Evolutionary conservation across 2,113 vertebrate species (phyloP).

Genomic region (Aleadryas rufinucha): DNA sequence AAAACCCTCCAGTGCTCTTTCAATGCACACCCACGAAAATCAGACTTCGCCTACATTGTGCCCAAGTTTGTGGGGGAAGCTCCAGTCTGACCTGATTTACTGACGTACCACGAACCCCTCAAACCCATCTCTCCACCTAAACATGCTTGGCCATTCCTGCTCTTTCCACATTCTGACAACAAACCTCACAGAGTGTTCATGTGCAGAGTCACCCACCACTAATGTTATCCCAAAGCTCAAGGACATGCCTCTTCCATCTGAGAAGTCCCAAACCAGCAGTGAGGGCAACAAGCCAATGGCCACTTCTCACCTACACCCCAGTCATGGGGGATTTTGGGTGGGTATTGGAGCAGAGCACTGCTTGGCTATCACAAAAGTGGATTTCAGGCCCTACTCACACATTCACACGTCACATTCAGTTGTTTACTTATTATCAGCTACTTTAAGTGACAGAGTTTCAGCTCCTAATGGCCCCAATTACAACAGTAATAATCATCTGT

Average conservation of each 20-base stretch:
- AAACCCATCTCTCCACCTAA: neutral
- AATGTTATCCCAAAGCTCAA: neutral
- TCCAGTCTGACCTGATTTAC: neutral
- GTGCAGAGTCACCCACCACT: neutral
- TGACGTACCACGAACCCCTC: neutral
- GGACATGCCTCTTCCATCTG: neutral
- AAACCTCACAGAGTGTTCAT: rapidly evolving
- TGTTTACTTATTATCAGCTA: neutral
- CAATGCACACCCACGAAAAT: neutral
- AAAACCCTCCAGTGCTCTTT: neutral
- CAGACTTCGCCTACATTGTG: rapidly evolving
- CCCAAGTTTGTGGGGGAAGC: neutral
- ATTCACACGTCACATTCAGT: neutral
- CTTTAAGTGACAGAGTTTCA: neutral
- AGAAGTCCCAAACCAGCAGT: neutral
- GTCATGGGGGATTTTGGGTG: rapidly evolving
- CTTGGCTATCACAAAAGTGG: neutral
- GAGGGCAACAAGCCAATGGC: rapidly evolving
- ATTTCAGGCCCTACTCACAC: neutral
- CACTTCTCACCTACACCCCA: neutral
- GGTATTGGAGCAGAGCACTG: neutral
- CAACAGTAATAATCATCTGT: neutral
- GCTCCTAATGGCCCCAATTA: conserved; percentile 22
- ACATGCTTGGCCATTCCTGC: rapidly evolving
- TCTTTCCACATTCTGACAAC: neutral